phyloP scores from a whole-genome alignment of 92 coral and sea anemone genomes.

The Phymanthus crucifer region DNA sequence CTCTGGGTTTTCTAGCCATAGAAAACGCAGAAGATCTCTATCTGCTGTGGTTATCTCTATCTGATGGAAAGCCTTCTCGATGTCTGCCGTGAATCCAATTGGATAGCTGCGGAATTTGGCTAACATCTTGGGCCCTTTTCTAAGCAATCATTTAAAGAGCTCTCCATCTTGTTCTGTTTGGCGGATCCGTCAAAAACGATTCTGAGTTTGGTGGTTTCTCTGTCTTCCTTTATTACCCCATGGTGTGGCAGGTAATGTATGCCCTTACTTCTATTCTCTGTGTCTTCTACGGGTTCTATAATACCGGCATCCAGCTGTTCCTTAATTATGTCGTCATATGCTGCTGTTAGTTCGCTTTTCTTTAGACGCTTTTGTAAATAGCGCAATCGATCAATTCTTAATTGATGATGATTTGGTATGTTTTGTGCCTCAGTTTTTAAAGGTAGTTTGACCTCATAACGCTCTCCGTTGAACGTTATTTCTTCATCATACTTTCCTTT shows the following conservation, averaged over 20 bases:
- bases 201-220: conserved; percentile 11
- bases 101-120: conserved; percentile 20
- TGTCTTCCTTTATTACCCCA: conserved; percentile 12
- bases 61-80: conserved; percentile 46
- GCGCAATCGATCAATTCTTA: not conserved
- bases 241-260: conserved; percentile 26
- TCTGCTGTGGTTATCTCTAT: conserved; percentile 8
- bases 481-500: not conserved
- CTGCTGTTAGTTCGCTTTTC: conserved; percentile 7
- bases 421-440: not conserved
- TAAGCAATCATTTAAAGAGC: not conserved
- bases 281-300: conserved; percentile 7
- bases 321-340: conserved; percentile 17
- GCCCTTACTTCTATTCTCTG: not conserved
- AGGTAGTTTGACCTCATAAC: conserved; percentile 1
- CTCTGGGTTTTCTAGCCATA: conserved; percentile 30
- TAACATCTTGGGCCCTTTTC: conserved; percentile 23
- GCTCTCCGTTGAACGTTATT: not conserved
- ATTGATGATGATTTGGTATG: not conserved
- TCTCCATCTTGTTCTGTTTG: not conserved
- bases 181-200: conserved; percentile 27
- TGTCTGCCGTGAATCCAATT: conserved; percentile 22
- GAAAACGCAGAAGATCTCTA: conserved; percentile 38
- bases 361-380: conserved; percentile 6
- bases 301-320: conserved; percentile 11